phyloP scores from a whole-genome alignment of 2,113 vertebrate genomes.

The Dipodomys spectabilis region DNA sequence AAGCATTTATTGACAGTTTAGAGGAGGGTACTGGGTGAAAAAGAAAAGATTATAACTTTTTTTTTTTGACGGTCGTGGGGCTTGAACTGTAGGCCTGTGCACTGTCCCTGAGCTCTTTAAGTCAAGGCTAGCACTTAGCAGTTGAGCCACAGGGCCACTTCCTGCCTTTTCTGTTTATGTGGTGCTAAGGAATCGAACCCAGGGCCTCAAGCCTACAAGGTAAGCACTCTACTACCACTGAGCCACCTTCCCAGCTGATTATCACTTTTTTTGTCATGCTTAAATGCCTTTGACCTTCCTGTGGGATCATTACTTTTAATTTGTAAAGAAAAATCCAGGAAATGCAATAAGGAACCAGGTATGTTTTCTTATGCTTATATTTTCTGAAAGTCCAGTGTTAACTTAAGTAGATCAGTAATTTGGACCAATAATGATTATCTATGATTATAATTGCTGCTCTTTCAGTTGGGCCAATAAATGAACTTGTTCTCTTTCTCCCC shows the following conservation, averaged over 20 bases:
- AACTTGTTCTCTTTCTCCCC: background rate
- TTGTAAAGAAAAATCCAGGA: background rate
- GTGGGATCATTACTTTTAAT: background rate
- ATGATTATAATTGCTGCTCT: background rate
- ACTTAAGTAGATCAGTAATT: conserved; percentile 18
- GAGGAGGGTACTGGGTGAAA: background rate
- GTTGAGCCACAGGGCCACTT: no score
- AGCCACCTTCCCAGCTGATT: no score
- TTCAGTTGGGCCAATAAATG: background rate
- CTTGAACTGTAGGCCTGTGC: no score
- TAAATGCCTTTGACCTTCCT: conserved; percentile 41
- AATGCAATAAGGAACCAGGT: background rate
- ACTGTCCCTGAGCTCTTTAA: no score
- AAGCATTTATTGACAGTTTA: conserved; percentile 14
- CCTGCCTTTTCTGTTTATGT: no score
- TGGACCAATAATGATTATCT: conserved; percentile 9
- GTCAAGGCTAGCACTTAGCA: no score
- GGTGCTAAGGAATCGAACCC: no score
- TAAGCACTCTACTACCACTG: no score
- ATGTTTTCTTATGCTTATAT: background rate
- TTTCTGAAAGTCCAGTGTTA: conserved; percentile 21
- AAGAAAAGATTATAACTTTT: background rate
- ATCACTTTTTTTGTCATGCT: background rate
- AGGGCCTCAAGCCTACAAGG: no score
- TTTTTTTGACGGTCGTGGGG: no score